phyloP scores from a whole-genome alignment of 2,888 invertebrate species.

The Spialia ferax region DNA sequence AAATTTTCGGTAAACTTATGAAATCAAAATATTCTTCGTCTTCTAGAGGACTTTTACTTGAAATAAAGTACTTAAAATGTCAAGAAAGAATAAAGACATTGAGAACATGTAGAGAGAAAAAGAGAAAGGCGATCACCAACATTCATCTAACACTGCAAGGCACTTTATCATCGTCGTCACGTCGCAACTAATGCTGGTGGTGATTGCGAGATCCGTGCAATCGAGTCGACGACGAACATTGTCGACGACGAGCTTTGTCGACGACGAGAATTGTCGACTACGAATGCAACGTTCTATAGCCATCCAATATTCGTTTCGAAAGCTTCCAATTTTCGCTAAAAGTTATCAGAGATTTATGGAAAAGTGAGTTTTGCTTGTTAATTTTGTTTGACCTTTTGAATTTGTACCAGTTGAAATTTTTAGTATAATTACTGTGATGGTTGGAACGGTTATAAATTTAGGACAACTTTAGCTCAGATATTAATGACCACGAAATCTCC shows the following conservation, averaged over 20 bases:
- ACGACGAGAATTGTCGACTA: neutral
- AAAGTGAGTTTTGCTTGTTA: neutral
- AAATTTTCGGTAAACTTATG: too few species aligned
- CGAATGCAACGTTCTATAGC: slow-evolving; percentile 3
- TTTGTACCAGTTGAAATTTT: neutral
- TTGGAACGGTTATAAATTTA: too few species aligned
- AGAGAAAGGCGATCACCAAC: neutral
- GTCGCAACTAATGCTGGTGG: neutral
- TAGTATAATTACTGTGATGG: neutral
- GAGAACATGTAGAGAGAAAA: neutral
- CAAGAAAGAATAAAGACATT: too few species aligned
- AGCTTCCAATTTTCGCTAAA: neutral
- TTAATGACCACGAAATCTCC: too few species aligned
- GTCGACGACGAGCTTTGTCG: too few species aligned
- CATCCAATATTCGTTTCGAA: slow-evolving; percentile 6
- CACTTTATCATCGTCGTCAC: neutral
- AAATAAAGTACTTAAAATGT: too few species aligned
- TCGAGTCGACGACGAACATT: too few species aligned
- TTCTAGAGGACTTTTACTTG: too few species aligned
- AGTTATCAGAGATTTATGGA: slow-evolving; percentile 3
- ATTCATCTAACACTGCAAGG: neutral
- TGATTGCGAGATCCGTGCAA: slow-evolving; percentile 1
- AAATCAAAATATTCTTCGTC: too few species aligned
- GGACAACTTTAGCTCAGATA: too few species aligned
- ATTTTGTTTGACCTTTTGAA: neutral